Base-by-base conservation (phyloP, 2,113 vertebrate genomes). In the Bos javanicus region DNA sequence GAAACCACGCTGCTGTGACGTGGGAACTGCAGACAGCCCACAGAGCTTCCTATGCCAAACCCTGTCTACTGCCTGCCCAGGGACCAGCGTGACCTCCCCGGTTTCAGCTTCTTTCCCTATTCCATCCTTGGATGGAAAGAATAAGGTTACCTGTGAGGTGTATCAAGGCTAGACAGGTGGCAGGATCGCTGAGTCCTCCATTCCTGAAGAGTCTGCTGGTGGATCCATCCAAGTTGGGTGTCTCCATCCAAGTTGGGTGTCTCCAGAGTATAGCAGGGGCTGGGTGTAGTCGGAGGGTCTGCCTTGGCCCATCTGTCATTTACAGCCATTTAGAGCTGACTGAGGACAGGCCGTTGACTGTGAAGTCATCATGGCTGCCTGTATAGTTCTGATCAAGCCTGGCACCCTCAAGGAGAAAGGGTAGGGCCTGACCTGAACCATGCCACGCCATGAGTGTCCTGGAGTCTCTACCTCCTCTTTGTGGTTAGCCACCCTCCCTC, bases 281-380 rank as follows among this genome's bases (percentile, higher is more conserved):
- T 59, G 19, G 36, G 19, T 17, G 13, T n/a, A 7, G 50, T 64
- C 33, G 48, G 43, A 52, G 14, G 7, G 5, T 33, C 83, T 60
- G 80, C 7, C 0, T 1, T 30, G 48, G 7, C 48, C 50, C 43
- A 81, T 23, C 60, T 46, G 80, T 80, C 26, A 1, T 57, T 96
- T 89, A 80, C 0, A 46, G 80, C 67, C 26, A 1, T 43, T 96
- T 89, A 83, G 1, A 46, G 80, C 67, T 19, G 6, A 36, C 30
- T 94, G 52, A 54, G 15, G 86, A 83, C 87, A 96, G 82, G 93
- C 84, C 15, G 9, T 82, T 36, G 87, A 71, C 39, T 97, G 93
- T 98, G 74, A 93, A 93, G 62, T 57, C 59, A 60, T 90, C 64
- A 89, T 36, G 43, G 62, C 94, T 7, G 5, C 7, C 74, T 60